A percentile compares a stretch with the other conserved stretches of the same genome.
Conservation (phyloP, 2,797 vertebrate genomes). For the Botia almorhae region DNA sequence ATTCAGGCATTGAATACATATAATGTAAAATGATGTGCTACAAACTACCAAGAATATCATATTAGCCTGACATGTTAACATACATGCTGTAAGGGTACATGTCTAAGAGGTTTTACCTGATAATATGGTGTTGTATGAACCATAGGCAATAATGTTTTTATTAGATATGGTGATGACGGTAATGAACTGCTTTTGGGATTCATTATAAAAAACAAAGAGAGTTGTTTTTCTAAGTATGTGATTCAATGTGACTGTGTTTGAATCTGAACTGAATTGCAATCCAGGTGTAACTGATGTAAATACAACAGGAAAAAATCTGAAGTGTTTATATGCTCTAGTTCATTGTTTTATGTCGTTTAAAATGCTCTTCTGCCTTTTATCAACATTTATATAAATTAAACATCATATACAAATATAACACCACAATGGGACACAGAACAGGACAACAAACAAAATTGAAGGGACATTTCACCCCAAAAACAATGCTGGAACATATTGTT, state of each 20-base stretch:
- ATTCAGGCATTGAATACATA: conserved; percentile 58
- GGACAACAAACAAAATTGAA: background rate
- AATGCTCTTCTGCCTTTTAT: conserved; percentile 17
- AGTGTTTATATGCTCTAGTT: conserved; percentile 34
- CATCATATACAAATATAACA: conserved; percentile 49
- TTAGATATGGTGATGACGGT: conserved; percentile 61
- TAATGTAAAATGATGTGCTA: conserved; percentile 57
- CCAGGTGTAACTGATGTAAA: conserved; percentile 12
- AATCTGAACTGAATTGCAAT: conserved; percentile 37
- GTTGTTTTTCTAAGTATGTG: background rate
- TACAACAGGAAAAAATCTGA: background rate
- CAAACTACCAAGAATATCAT: conserved; percentile 51
- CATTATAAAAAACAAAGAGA: conserved; percentile 74
- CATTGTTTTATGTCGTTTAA: conserved; percentile 32
- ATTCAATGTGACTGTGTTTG: conserved; percentile 48
- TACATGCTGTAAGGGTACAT: conserved; percentile 54
- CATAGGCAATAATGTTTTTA: conserved; percentile 81
- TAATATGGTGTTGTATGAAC: conserved; percentile 63
- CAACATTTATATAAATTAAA: conserved; percentile 48
- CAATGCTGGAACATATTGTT: background rate
- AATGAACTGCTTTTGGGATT: conserved; percentile 66
- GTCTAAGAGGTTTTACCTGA: conserved; percentile 56
- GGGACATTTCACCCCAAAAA: background rate
- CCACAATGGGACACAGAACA: background rate
- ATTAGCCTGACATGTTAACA: conserved; percentile 59